Base-by-base conservation (phyloP, 2,888 invertebrate genomes). In the Zaprionus lineosus region DNA sequence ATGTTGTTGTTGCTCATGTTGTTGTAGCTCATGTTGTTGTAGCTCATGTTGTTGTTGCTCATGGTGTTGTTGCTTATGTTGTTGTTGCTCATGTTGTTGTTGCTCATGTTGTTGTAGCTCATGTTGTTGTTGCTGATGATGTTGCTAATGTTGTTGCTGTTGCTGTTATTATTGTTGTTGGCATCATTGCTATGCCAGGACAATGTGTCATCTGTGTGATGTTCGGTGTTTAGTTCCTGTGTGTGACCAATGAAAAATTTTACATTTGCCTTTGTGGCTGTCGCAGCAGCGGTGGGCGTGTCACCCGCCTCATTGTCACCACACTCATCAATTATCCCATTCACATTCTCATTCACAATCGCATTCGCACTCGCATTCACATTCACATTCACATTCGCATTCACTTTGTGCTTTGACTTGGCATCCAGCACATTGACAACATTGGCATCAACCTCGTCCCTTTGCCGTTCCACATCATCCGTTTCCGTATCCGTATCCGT, bases 241-340 rank as follows among this genome's bases (percentile, higher is more conserved):
- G 86, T 84, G 50, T 68, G 63, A 68, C 88, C 87, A 74, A 87
- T 88, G 70, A 87, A 87, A 65, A 87, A 88, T 71, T 69, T 85
- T 24, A 87, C 87, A 67, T 71, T 72, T 47, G 61, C 68, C 56
- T 55, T 44, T 51, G 55, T 47, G 11, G 62, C 48, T 16, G 63
- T 18, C 44, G 69, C 21, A 16, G 39, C 11, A 9, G 55, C 24
- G 21, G 48, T 28, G 26, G 47, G 16, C 11, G 40, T 47, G 24
- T 26, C 31, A 29, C 24, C 34, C n/a, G 60, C 31, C 29, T 41
- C 59, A 55, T 37, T 57, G 59, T 53, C 41, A 29, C 21, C 48
- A 26, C 67, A 52, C 52, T 43, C 78, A 86, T 86, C 72, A 70
- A 62, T 79, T 74, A 75, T 74, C 61, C 72, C 81, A 67, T 84